Percentiles rank a stretch among this genome's conserved stretches.
Evolutionary conservation across 2,797 vertebrate species (phyloP).

Genomic region (Lepilemur septentrionalis): DNA sequence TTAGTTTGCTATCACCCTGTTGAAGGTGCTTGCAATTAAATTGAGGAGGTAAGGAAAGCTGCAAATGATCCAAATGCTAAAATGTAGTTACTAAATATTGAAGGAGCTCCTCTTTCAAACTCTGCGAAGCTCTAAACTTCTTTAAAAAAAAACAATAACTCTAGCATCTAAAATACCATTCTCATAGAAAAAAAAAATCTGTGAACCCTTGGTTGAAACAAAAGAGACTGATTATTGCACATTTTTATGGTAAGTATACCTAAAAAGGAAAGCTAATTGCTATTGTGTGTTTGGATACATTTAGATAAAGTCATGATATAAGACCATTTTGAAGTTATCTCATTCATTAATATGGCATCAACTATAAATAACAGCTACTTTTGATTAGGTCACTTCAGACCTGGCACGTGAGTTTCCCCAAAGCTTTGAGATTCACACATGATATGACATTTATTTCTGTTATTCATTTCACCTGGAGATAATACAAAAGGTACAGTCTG

Average conservation of each 20-base stretch:
- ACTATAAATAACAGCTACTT: background rate
- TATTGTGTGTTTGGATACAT: background rate
- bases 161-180: slow-evolving; percentile 1
- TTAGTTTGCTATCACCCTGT: slow-evolving; percentile 69
- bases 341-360: background rate
- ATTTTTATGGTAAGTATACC: background rate
- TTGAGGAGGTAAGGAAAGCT: slow-evolving; percentile 67
- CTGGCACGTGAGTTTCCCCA: background rate
- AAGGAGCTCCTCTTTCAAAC: slow-evolving; percentile 39
- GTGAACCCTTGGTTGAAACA: background rate
- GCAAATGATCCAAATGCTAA: slow-evolving; percentile 58
- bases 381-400: background rate
- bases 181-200: background rate
- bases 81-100: slow-evolving; percentile 50
- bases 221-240: background rate
- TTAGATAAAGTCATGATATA: background rate
- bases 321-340: slow-evolving; percentile 31
- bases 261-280: slow-evolving; percentile 46
- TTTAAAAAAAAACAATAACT: background rate
- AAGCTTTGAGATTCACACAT: slow-evolving; percentile 43
- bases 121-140: slow-evolving; percentile 24
- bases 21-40: slow-evolving; percentile 77
- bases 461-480: slow-evolving; percentile 48
- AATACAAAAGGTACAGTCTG: slow-evolving; percentile 56
- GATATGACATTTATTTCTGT: slow-evolving; percentile 49